phyloP scores from a whole-genome alignment of 2,113 vertebrate genomes.

The Ageneiosus marmoratus region DNA sequence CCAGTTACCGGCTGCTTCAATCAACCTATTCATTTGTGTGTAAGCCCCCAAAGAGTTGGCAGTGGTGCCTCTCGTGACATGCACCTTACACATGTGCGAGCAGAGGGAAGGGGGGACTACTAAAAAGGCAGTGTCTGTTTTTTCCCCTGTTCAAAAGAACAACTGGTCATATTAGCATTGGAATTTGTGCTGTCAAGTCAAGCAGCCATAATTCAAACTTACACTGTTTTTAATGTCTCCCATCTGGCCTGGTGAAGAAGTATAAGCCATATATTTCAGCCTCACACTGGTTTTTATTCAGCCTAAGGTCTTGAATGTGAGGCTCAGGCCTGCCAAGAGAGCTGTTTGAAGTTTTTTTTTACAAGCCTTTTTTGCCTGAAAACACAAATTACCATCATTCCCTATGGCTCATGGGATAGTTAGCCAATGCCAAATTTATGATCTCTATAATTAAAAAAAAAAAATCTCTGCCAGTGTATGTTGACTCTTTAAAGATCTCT shows the following conservation, averaged over 20 bases:
- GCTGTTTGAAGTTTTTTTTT: conserved; percentile 44
- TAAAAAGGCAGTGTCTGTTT: conserved; percentile 48
- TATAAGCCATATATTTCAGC: conserved; percentile 42
- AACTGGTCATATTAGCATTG: conserved; percentile 53
- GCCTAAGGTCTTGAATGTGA: conserved; percentile 48
- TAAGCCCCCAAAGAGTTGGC: conserved; percentile 19
- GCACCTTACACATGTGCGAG: conserved; percentile 65
- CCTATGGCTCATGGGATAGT: conserved; percentile 15
- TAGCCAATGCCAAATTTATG: conserved; percentile 34
- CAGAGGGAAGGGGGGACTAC: not conserved
- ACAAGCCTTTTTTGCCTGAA: conserved; percentile 39
- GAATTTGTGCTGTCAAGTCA: conserved; percentile 41
- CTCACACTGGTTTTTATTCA: conserved; percentile 41
- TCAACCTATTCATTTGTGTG: conserved; percentile 57
- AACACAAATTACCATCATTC: conserved; percentile 46
- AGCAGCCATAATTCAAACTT: conserved; percentile 38
- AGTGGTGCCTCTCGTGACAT: conserved; percentile 51
- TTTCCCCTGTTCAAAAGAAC: conserved; percentile 56
- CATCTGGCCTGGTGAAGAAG: conserved; percentile 64
- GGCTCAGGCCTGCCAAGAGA: conserved; percentile 52
- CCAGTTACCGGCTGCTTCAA: conserved; percentile 53
- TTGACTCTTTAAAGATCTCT: not conserved
- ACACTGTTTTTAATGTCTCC: conserved; percentile 59
- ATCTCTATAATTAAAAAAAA: not conserved
- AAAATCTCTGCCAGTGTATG: conserved; percentile 10